Conservation (phyloP, 2,113 vertebrate species). For the Etheostoma spectabile region DNA sequence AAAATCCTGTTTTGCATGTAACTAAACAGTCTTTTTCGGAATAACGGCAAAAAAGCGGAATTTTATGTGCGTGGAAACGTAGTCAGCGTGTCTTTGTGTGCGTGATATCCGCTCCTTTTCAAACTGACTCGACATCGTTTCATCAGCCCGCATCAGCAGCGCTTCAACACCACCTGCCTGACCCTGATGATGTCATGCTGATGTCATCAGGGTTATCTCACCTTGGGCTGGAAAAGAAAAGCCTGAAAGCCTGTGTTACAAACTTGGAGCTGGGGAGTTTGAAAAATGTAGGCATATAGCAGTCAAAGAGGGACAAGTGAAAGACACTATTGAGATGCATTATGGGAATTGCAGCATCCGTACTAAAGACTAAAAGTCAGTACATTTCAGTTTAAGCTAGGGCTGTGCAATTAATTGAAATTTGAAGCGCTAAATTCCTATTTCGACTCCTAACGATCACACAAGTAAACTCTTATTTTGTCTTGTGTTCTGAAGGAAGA, state of each 20-base stretch:
- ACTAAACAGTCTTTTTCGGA: too few relatives aligned
- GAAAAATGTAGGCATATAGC: background rate
- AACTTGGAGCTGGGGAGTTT: background rate
- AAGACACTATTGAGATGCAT: background rate
- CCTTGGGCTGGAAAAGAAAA: background rate
- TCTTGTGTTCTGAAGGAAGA: too few relatives aligned
- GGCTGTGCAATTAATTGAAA: too few relatives aligned
- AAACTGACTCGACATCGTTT: slow-evolving; percentile 32
- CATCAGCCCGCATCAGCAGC: too few relatives aligned
- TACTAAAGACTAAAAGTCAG: background rate
- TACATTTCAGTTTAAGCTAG: background rate
- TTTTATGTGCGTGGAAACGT: too few relatives aligned
- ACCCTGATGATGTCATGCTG: background rate
- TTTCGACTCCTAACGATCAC: too few relatives aligned
- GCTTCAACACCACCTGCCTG: too few relatives aligned
- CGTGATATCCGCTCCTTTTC: slow-evolving; percentile 16
- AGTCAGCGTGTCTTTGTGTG: slow-evolving; percentile 23
- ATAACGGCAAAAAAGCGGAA: too few relatives aligned
- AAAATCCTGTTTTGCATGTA: too few relatives aligned
- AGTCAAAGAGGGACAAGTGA: background rate
- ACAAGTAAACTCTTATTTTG: too few relatives aligned
- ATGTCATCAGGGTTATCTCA: background rate
- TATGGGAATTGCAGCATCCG: background rate
- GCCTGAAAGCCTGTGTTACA: background rate
- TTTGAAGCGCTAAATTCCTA: too few relatives aligned